phyloP scores from a whole-genome alignment of 2,888 invertebrate genomes.

The Parnassius orleans region DNA sequence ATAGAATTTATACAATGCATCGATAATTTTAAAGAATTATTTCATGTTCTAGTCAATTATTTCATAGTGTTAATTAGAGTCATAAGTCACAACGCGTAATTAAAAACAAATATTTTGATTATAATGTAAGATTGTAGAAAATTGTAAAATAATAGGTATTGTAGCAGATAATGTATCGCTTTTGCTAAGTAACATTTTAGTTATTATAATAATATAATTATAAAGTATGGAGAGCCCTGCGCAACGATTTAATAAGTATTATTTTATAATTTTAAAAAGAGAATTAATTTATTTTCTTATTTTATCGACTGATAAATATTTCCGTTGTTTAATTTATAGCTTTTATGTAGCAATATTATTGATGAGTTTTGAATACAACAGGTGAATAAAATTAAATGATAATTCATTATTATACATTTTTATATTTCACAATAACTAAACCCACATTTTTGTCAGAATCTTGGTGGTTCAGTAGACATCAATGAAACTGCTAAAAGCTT shows the following conservation, averaged over 20 bases:
- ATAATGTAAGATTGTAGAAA: conserved; percentile 19
- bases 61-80: conserved; percentile 12
- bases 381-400: conserved; percentile 17
- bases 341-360: conserved; percentile 20
- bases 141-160: conserved; percentile 19
- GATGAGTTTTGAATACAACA: conserved; percentile 23
- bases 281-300: conserved; percentile 18
- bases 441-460: too few relatives aligned
- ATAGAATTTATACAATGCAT: conserved; percentile 18
- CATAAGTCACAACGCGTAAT: conserved; percentile 3
- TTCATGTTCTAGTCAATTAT: conserved; percentile 25
- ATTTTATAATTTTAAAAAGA: conserved; percentile 4
- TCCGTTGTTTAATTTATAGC: conserved; percentile 19
- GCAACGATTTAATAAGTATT: not conserved
- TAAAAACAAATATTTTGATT: conserved; percentile 19
- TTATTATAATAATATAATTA: not conserved
- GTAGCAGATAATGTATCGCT: conserved; percentile 17
- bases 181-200: conserved; percentile 14
- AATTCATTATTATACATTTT: too few relatives aligned
- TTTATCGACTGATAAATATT: conserved; percentile 8
- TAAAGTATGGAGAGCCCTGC: not conserved
- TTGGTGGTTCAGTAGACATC: too few relatives aligned
- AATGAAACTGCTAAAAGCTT: too few relatives aligned
- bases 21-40: conserved; percentile 5
- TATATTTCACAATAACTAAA: too few relatives aligned